Evolutionary conservation across 2,888 invertebrate genomes (phyloP), one percentile per base, ranked within the genome.

Genomic region (Eremobia ochroleuca): DNA sequence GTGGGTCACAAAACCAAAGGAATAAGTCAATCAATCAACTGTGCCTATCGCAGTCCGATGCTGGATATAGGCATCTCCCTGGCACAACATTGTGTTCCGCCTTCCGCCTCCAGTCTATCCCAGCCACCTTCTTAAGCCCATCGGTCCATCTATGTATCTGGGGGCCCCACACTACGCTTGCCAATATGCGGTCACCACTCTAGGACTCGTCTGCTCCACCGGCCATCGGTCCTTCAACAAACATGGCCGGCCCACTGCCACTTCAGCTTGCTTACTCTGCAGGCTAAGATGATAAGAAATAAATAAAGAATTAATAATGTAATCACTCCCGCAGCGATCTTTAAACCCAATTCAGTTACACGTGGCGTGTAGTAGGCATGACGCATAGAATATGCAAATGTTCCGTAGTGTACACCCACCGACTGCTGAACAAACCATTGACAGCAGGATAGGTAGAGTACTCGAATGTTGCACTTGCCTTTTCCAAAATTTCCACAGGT

Each of bases 281-380:
- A 61, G 34, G 31, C 21, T 34, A 61, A n/a, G n/a, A n/a, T 9
- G 18, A 25, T 61, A 11, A 34, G 6, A 64, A 31, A 62, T 64
- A 67, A 58, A 34, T 73, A 37, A 62, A 49, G 28, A 69, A 55
- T 49, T 34, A 76, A 72, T 76, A 37, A 13, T 61, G 25, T 61
- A 13, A 67, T 69, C 9, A 71, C 58, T 73, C 40, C 21, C 66
- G 28, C 69, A 73, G 73, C 83, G 81, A 82, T 79, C 81, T 82
- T 82, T 82, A 69, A 83, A 79, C 83, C 25, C 61, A 28, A 28
- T 59, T 66, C 43, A 66, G 43, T 18, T 66, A 62, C 81, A 81
- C 81, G 81, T 82, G 79, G 65, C 46, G 0, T 9, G 18, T 28
- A 21, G 21, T 46, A 4, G 6, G 31, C 2, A 49, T 82, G 81